Conservation (phyloP, 2,113 vertebrate genomes). For the Pelobates fuscus region DNA sequence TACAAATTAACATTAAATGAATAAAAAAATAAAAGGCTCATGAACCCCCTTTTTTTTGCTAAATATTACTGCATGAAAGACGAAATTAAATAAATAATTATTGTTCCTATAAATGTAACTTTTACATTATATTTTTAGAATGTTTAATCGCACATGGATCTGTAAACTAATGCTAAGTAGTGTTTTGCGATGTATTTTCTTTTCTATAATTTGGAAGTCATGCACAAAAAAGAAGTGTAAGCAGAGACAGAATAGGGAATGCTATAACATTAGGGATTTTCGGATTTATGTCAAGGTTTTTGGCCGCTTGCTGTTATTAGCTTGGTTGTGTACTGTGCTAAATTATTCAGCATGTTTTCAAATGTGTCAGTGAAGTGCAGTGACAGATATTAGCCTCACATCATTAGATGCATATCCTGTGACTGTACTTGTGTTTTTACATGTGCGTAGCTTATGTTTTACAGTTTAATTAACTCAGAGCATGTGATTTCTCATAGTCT, state of each 20-base stretch:
- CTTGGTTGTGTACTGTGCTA: not conserved
- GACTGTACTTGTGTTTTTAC: conserved; percentile 15
- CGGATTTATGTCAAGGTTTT: not conserved
- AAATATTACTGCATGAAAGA: no score
- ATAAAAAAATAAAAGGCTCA: no score
- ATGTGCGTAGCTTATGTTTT: conserved; percentile 15
- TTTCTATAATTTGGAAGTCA: no score
- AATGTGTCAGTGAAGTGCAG: conserved; percentile 4
- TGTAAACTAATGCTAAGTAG: no score
- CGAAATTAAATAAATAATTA: no score
- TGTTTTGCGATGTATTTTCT: no score
- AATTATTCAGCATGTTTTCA: conserved; percentile 2
- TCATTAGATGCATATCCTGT: conserved; percentile 15
- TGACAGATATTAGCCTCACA: conserved; percentile 19
- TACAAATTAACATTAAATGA: no score
- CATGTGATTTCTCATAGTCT: conserved; percentile 4
- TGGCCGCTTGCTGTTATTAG: not conserved
- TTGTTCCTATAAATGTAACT: no score
- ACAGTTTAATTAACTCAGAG: conserved; percentile 15
- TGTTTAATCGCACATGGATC: no score
- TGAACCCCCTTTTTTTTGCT: no score
- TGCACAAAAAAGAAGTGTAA: not conserved
- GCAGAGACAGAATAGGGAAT: not conserved
- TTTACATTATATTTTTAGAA: no score
- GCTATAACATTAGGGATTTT: not conserved